Conservation (phyloP, 2,113 vertebrate genomes). For the Osmerus eperlanus region DNA sequence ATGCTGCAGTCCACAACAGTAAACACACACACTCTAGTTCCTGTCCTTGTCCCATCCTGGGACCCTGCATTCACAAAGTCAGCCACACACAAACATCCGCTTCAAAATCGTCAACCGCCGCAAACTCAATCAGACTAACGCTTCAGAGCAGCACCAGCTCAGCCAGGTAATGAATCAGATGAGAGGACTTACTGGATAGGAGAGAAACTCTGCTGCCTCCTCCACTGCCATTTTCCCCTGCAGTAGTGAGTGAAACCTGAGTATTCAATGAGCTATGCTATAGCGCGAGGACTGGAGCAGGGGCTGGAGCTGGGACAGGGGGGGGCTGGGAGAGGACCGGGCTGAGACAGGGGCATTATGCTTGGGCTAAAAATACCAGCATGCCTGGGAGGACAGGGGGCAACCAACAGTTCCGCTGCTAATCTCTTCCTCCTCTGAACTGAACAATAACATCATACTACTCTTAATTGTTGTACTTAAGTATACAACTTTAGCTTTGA, state of each 20-base stretch:
- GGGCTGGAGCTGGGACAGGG: slow-evolving; percentile 1
- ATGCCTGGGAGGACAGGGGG: slow-evolving; percentile 49
- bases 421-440: background rate
- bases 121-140: no score
- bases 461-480: no score
- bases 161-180: no score
- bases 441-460: background rate
- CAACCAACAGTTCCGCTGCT: background rate
- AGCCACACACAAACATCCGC: background rate
- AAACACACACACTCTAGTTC: background rate
- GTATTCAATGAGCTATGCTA: slow-evolving; percentile 71
- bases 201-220: slow-evolving; percentile 74
- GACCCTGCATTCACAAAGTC: background rate
- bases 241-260: slow-evolving; percentile 77
- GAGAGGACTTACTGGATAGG: slow-evolving; percentile 72
- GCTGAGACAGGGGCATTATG: slow-evolving; percentile 47
- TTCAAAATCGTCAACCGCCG: background rate
- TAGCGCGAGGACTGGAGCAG: slow-evolving; percentile 60
- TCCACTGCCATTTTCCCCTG: slow-evolving; percentile 78
- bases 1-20: background rate
- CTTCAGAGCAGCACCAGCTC: no score
- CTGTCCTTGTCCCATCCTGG: background rate
- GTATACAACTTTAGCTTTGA: no score
- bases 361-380: slow-evolving; percentile 67
- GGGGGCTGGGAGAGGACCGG: no score